Conservation (phyloP, 2,797 vertebrate species). For the Spinibarbus caldwelli region DNA sequence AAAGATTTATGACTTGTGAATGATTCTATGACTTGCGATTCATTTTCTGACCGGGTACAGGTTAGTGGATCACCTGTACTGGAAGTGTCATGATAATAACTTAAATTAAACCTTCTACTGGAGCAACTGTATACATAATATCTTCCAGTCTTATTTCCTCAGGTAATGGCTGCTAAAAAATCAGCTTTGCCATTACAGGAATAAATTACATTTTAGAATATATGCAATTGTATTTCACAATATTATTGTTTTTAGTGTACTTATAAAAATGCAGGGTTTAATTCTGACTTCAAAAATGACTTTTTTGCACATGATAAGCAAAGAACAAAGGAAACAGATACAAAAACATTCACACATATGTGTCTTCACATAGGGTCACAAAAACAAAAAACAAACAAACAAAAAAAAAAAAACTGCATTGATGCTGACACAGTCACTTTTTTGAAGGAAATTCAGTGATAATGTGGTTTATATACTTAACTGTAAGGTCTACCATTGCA, state of each 20-base stretch:
- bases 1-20: constrained; percentile 77
- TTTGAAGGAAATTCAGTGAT: constrained; percentile 20
- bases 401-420: neutral
- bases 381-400: no score
- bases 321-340: neutral
- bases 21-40: constrained; percentile 65
- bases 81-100: constrained; percentile 14
- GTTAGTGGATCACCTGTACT: constrained; percentile 53
- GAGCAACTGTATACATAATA: neutral
- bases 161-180: neutral
- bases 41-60: constrained; percentile 74
- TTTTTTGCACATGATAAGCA: neutral
- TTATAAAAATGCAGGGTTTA: neutral
- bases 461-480: neutral
- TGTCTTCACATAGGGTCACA: constrained; percentile 10
- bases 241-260: neutral
- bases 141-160: neutral
- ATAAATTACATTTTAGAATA: neutral
- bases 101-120: neutral
- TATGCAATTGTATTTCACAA: no score
- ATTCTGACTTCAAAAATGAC: neutral
- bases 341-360: neutral
- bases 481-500: neutral
- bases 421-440: constrained; percentile 33
- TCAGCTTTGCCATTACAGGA: neutral